Evolutionary conservation across 1,140 invertebrate genomes (phyloP).

Genomic region (Meloidogyne exigua): DNA sequence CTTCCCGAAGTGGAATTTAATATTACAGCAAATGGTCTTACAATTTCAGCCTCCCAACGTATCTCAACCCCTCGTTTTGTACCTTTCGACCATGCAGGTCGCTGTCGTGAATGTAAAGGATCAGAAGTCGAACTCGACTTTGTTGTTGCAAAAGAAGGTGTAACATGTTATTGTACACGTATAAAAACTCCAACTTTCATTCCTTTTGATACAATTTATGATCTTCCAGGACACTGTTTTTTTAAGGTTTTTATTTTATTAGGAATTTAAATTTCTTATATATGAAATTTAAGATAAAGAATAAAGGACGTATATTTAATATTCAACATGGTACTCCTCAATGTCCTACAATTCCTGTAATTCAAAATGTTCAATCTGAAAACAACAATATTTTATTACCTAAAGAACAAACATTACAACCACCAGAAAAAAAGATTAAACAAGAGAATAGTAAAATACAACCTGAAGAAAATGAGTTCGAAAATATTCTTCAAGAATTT

Average conservation of each 20-base stretch:
- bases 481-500: background rate
- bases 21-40: background rate
- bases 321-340: background rate
- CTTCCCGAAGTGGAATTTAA: background rate
- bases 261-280: too few species aligned
- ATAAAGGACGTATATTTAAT: background rate
- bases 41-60: background rate
- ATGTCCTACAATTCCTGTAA: background rate
- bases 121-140: conserved; percentile 3
- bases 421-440: background rate
- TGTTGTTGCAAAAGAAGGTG: conserved; percentile 6
- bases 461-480: background rate
- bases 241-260: too few species aligned
- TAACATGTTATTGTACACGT: conserved; percentile 12
- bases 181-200: background rate
- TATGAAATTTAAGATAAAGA: background rate
- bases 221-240: background rate
- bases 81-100: background rate
- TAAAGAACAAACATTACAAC: background rate
- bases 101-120: conserved; percentile 5
- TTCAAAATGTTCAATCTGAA: background rate
- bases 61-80: background rate
- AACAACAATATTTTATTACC: background rate
- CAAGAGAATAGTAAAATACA: background rate
- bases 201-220: conserved; percentile 3